phyloP scores from a whole-genome alignment of 2,797 vertebrate genomes.

The Antrozous pallidus region DNA sequence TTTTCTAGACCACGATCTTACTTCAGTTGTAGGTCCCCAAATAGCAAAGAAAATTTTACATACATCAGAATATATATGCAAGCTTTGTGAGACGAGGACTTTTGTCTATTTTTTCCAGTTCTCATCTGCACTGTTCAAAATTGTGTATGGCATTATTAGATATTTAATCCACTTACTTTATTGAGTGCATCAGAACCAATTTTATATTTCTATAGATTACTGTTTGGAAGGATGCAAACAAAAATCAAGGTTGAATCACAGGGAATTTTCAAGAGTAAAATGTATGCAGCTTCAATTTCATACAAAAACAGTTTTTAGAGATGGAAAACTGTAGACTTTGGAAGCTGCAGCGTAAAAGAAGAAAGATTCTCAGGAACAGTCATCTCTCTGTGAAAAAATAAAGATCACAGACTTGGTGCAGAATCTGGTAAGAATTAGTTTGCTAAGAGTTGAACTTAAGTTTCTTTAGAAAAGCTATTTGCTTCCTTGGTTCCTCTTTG shows the following conservation, averaged over 20 bases:
- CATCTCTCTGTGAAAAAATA: background rate
- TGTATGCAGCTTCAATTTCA: background rate
- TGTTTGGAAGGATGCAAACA: background rate
- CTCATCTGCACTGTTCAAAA: background rate
- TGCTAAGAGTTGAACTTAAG: background rate
- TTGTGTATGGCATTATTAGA: background rate
- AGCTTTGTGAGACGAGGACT: background rate
- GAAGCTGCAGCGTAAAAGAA: background rate
- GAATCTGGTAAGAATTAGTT: background rate
- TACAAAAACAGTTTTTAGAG: background rate
- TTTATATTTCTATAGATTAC: background rate
- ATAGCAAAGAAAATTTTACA: background rate
- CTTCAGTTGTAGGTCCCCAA: background rate
- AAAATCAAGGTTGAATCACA: background rate
- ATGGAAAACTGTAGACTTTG: background rate
- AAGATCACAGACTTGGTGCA: background rate
- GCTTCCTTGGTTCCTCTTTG: background rate
- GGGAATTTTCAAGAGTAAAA: slow-evolving; percentile 8
- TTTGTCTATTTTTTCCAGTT: background rate
- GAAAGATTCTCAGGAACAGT: background rate
- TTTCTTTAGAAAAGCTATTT: background rate
- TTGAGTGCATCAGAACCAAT: background rate
- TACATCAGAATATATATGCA: background rate
- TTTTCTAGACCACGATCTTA: background rate
- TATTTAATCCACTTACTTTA: background rate